A percentile compares a stretch with the other conserved stretches of the same genome.
Evolutionary conservation across 2,797 vertebrate species (phyloP).

Genomic region (Bovichtus diacanthus): DNA sequence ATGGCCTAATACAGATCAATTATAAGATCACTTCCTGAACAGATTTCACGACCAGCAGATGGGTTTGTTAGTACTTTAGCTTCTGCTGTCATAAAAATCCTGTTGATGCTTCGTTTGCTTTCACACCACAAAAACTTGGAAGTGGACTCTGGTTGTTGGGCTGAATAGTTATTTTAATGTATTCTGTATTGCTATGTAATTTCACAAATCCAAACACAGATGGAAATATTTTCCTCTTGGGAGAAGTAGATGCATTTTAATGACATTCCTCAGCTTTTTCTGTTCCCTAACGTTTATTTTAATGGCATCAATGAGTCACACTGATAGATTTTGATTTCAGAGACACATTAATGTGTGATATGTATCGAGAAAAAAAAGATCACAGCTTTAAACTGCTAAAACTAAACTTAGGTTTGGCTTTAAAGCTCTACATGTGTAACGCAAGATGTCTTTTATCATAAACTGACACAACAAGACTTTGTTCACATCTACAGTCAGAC

Average conservation of each 20-base stretch:
- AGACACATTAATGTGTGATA: neutral
- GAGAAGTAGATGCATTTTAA: slow-evolving; percentile 10
- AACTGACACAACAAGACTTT: slow-evolving; percentile 7
- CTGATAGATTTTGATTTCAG: neutral
- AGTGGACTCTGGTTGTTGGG: no score
- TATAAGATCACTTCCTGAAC: neutral
- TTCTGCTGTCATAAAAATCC: neutral
- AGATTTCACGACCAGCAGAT: neutral
- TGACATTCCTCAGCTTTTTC: neutral
- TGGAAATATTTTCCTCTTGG: slow-evolving; percentile 2
- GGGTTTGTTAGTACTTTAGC: neutral
- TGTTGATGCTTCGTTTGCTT: neutral
- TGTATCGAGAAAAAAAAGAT: neutral
- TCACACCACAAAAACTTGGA: neutral
- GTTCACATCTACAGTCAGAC: slow-evolving; percentile 13
- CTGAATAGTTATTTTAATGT: slow-evolving; percentile 8
- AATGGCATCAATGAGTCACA: neutral
- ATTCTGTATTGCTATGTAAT: neutral
- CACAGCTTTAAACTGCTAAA: neutral
- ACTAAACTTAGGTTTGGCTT: neutral
- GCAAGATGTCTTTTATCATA: slow-evolving; percentile 13
- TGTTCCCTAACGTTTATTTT: neutral
- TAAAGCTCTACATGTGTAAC: neutral
- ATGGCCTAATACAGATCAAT: neutral
- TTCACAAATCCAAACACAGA: slow-evolving; percentile 21